These are phyloP conservation scores for Anas platyrhynchos DNA, from an alignment of 2,113 vertebrate genomes.

Conservation along the genomic window DNA sequence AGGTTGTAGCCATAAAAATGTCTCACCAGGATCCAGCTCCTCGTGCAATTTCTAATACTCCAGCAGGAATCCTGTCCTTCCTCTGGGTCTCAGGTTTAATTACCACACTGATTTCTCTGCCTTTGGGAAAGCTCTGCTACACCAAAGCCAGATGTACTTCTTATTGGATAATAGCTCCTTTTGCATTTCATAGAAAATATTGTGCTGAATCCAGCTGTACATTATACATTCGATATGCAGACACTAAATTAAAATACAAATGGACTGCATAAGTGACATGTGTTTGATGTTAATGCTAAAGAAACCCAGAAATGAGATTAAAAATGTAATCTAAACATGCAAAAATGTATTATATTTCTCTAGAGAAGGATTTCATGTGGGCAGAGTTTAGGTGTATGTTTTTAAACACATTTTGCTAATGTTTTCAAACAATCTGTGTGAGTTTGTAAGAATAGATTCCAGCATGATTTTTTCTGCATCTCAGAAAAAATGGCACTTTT, in stretches of 20 bases:
- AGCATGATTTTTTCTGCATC: not conserved
- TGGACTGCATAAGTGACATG: not conserved
- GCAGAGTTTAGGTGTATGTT: not conserved
- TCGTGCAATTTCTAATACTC: not conserved
- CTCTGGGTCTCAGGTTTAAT: constrained; percentile 32
- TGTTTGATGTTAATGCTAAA: not conserved
- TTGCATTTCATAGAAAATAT: not conserved
- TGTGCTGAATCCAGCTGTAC: not conserved
- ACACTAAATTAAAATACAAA: constrained; percentile 16
- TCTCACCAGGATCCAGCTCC: not conserved
- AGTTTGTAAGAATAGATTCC: not conserved
- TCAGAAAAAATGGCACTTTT: not conserved
- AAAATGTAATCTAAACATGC: not conserved
- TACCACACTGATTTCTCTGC: not conserved
- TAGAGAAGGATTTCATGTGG: not conserved
- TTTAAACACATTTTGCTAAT: not conserved
- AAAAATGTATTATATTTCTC: not conserved
- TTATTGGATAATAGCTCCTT: constrained; percentile 1
- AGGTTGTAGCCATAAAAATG: not conserved
- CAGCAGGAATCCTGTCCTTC: not conserved
- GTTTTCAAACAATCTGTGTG: not conserved
- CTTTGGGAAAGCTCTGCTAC: constrained; percentile 29
- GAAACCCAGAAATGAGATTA: not conserved
- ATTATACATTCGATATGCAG: not conserved
- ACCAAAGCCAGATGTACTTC: constrained; percentile 32